phyloP scores from a whole-genome alignment of 2,797 vertebrate genomes.

The Myotis vivesi region DNA sequence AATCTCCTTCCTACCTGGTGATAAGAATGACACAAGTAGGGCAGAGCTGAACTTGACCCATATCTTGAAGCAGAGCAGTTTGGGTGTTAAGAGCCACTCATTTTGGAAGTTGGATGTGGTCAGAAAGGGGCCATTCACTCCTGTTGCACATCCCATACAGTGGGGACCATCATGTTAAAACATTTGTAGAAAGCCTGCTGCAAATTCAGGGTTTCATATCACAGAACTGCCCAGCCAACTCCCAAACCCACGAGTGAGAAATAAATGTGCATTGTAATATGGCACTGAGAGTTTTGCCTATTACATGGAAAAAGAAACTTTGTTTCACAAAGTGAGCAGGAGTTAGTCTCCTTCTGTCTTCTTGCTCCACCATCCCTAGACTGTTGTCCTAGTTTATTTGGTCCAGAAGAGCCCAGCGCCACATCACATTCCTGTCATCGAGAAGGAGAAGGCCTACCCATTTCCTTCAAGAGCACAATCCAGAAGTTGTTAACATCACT shows the following conservation, averaged over 20 bases:
- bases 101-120: conserved; percentile 37
- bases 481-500: neutral
- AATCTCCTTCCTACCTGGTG: neutral
- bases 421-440: neutral
- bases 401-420: neutral
- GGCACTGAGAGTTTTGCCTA: neutral
- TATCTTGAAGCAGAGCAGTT: neutral
- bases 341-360: neutral
- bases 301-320: neutral
- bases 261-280: neutral
- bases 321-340: neutral
- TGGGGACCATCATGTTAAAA: neutral
- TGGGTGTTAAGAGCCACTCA: neutral
- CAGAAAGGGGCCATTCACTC: neutral
- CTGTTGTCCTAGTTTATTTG: neutral
- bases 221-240: conserved; percentile 9
- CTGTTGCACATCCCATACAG: neutral
- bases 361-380: neutral
- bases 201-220: neutral
- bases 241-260: conserved; percentile 40
- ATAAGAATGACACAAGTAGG: neutral
- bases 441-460: neutral
- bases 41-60: neutral
- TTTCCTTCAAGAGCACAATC: neutral
- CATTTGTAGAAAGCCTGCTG: conserved; percentile 11